Base-by-base conservation (phyloP, 2,113 vertebrate genomes). In the Trogon surrucura region DNA sequence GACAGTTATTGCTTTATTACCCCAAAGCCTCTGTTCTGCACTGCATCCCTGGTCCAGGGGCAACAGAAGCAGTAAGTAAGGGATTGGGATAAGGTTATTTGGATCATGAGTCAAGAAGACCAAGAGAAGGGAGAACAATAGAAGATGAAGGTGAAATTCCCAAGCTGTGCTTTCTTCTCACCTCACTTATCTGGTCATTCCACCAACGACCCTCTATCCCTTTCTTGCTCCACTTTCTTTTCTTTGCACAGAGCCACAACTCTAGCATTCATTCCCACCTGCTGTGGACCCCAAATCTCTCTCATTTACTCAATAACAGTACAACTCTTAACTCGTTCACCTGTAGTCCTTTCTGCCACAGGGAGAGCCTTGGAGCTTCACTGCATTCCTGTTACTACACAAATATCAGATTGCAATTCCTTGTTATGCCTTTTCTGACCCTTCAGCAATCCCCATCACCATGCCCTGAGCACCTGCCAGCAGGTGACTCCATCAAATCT, bases 211-310 rank as follows among this genome's bases (percentile, higher is more conserved):
- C 3, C 17, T 51, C 50, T 61, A 6, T 5, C 3, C 9, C 6
- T 87, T 89, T 71, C 6, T 10, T 2, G 2, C 19, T n/a, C 9
- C 53, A 0, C 10, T 36, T 2, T 0, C 14, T 65, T 54, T 66
- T 32, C 15, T 80, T 19, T 30, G 29, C 1, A 2, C 21, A 47
- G 9, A 56, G 2, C 4, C 32, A 9, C 29, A 73, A 4, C 5
- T 58, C 9, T n/a, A 8, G 53, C 30, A 70, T 77, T 88, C 32
- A 23, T 54, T 20, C 58, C 30, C 10, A 26, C 10, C 11, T 36
- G 26, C 13, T 64, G 17, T 53, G 29, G 44, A 66, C 12, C 6
- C 20, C 6, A 67, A 65, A 60, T 51, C 9, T 30, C 11, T 60
- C 15, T 64, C 30, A 36, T 81, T 89, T 70, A 54, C 26, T 12